Evolutionary conservation across 2,888 invertebrate species (phyloP), one percentile per base, ranked within the genome.

Genomic region (Acleris emargana): DNA sequence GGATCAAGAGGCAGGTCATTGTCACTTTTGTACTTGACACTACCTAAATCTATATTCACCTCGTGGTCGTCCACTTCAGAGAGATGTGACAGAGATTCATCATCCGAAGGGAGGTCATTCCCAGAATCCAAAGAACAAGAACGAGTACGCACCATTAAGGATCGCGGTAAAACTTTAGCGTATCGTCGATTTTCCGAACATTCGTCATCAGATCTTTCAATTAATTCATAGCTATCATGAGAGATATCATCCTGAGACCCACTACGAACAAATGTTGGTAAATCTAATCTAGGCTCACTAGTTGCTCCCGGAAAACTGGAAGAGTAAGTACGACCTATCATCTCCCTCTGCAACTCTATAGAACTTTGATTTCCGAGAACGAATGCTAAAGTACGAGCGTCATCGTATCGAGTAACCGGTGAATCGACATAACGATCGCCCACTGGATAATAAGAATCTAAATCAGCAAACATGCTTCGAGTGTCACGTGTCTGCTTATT

Each of bases 241-340:
- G 97, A 97, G 38, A 97, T 90, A 87, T 97, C 97, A 81, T 97
- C 97, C 83, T 97, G 97, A 11, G 97, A 97, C 71, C 95, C 95
- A 67, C 93, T 93, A 68, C 95, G 89, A 73, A 94, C 94, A 72
- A 94, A 94, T 67, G 94, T 91, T 17, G 94, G 94, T 75, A 94
- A 93, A 74, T 95, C 95, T 74, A 94, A 93, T 38, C 95, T 94
- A 78, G 94, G 94, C 79, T 94, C 95, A 64, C 95, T 94, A 5
- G 95, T 94, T 59, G 96, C 96, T 64, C 97, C 97, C 22, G 97
- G 97, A 84, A 97, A 97, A 82, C 96, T 97, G 70, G 96, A 96
- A 22, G 97, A 97, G 87, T 97, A 97, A 5, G 97, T 95, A 83
- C 96, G 96, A 58, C 95, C 94, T 69, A 87, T 77, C 74, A 95